phyloP scores from a whole-genome alignment of 2,888 invertebrate species.

The Habrosyne pyritoides region DNA sequence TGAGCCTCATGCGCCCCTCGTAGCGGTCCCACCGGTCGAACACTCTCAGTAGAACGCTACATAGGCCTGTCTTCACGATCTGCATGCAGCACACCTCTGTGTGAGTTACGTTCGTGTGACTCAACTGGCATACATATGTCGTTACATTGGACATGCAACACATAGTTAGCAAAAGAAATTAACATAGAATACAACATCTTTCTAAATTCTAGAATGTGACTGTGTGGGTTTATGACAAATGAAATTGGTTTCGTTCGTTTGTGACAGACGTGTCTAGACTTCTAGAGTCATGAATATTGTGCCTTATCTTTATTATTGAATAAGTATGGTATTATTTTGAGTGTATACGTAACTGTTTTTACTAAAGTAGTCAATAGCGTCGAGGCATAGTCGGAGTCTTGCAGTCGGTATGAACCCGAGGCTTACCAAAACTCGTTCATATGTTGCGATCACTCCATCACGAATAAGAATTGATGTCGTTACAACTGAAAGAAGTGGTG shows the following conservation, averaged over 20 bases:
- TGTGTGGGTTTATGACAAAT: conserved; percentile 21
- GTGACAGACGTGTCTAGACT: conserved; percentile 26
- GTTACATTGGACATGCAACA: conserved; percentile 44
- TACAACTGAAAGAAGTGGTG: conserved; percentile 53
- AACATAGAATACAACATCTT: conserved; percentile 2
- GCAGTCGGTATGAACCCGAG: conserved; percentile 85
- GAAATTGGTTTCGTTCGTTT: conserved; percentile 23
- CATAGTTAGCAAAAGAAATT: neutral
- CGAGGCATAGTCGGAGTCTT: conserved; percentile 85
- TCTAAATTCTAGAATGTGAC: conserved; percentile 5
- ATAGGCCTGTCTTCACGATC: conserved; percentile 85
- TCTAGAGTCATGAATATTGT: conserved; percentile 9
- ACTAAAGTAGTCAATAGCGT: conserved; percentile 87
- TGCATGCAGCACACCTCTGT: conserved; percentile 86
- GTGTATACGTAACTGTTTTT: conserved; percentile 83
- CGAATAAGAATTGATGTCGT: conserved; percentile 81
- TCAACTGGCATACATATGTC: conserved; percentile 51
- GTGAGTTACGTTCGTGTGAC: conserved; percentile 73
- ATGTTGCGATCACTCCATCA: conserved; percentile 83
- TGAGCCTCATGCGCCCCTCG: conserved; percentile 85
- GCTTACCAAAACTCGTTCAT: conserved; percentile 84
- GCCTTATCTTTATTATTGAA: conserved; percentile 14
- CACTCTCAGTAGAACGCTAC: conserved; percentile 82
- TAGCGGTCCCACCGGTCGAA: conserved; percentile 86
- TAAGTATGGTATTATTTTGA: conserved; percentile 16